Percentiles rank a stretch among this genome's conserved stretches.
These are phyloP conservation scores for Strigops habroptila DNA, from an alignment of 2,113 vertebrate genomes.

Conservation along the genomic window DNA sequence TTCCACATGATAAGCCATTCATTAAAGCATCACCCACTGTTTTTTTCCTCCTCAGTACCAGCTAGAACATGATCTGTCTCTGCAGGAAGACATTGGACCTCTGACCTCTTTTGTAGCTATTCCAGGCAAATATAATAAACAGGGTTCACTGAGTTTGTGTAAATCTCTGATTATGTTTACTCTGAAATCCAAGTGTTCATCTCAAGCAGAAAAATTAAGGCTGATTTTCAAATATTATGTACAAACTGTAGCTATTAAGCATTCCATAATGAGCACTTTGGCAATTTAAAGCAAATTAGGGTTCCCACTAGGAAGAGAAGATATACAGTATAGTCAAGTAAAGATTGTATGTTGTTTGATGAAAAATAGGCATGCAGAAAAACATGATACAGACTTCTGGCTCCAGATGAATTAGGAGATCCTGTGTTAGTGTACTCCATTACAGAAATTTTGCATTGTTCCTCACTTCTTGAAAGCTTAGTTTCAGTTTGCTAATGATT, in stretches of 20 bases:
- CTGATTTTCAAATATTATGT: slow-evolving; percentile 82
- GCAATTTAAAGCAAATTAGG: slow-evolving; percentile 81
- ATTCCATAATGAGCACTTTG: slow-evolving; percentile 78
- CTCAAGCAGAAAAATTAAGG: slow-evolving; percentile 78
- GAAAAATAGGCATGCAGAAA: slow-evolving; percentile 61
- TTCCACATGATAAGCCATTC: slow-evolving; percentile 87
- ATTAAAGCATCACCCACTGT: slow-evolving; percentile 86
- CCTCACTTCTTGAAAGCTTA: slow-evolving; percentile 1
- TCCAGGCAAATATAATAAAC: slow-evolving; percentile 82
- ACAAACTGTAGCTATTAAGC: slow-evolving; percentile 78
- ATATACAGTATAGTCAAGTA: slow-evolving; percentile 61
- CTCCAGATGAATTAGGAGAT: slow-evolving; percentile 54
- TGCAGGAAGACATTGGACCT: slow-evolving; percentile 80
- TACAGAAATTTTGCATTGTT: slow-evolving; percentile 26
- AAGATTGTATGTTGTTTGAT: slow-evolving; percentile 63
- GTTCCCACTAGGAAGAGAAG: slow-evolving; percentile 72
- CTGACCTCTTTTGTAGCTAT: slow-evolving; percentile 82
- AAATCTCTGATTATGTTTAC: slow-evolving; percentile 85
- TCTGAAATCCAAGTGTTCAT: slow-evolving; percentile 79
- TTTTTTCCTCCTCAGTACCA: slow-evolving; percentile 80
- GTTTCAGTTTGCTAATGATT: slow-evolving; percentile 46
- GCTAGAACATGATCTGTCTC: slow-evolving; percentile 87
- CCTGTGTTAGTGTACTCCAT: slow-evolving; percentile 15
- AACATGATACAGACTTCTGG: slow-evolving; percentile 37
- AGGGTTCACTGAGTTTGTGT: slow-evolving; percentile 78